These are phyloP conservation scores for Diglossa cyanea DNA, from an alignment of 2,797 vertebrate genomes.

Conservation along the genomic window DNA sequence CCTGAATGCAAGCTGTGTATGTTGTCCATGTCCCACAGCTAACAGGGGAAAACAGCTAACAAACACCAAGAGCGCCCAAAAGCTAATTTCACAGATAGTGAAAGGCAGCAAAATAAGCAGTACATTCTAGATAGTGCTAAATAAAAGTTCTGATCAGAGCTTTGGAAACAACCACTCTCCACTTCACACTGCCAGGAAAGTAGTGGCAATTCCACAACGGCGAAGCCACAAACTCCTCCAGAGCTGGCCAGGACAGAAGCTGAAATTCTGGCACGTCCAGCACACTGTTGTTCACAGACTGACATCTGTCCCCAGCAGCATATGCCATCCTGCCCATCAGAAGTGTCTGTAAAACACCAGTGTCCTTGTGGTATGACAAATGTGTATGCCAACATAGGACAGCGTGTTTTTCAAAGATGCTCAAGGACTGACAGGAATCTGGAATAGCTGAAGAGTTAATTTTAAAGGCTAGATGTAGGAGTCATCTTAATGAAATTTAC, in stretches of 20 bases:
- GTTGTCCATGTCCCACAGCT: neutral
- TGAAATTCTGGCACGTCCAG: neutral
- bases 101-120: neutral
- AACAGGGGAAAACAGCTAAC: neutral
- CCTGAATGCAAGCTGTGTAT: neutral
- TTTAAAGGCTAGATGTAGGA: neutral
- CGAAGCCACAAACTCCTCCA: neutral
- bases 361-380: neutral
- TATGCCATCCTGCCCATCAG: neutral
- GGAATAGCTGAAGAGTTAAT: neutral
- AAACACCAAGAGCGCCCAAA: neutral
- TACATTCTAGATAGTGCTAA: neutral
- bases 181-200: neutral
- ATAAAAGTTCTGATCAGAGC: neutral
- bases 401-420: neutral
- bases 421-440: neutral
- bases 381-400: neutral
- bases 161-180: neutral
- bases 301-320: neutral
- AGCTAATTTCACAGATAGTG: neutral
- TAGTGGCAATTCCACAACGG: neutral
- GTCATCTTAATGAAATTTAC: neutral
- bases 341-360: neutral
- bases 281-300: neutral
- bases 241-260: neutral